Base-by-base conservation (phyloP, 2,113 vertebrate genomes). In the Procavia capensis region DNA sequence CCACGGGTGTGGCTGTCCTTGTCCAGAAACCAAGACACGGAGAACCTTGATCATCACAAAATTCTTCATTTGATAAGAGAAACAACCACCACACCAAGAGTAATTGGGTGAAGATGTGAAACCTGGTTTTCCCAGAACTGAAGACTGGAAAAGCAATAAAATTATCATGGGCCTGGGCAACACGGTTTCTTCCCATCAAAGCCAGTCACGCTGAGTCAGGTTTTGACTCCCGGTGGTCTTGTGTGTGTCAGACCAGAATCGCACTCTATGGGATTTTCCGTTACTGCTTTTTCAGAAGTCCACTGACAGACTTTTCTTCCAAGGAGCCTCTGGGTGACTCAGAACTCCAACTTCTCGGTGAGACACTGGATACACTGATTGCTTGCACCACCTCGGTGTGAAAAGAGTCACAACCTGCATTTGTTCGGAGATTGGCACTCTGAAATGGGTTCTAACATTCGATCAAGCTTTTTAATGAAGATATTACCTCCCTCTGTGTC, bases 1-100 rank as follows among this genome's bases (percentile, higher is more conserved):
- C 3, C 1, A 1, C 22, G 1, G 0, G 4, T 0, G 14, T 4
- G 25, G 25, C 11, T 22, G 34, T 11, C 27, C 50, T 36, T 24
- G 17, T 50, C n/a, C 2, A 61, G 75, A 9, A 39, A 13, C 3
- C 39, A 16, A 36, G n/a, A 68, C 34, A 81, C 20, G 39, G 47
- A 27, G 41, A n/a, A 78, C 45, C 1, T 6, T 2, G 36, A 22
- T 61, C 14, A 9, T 64, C 31, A 19, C 36, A 54, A 22, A 59
- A 45, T 36, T 24, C 57, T 57, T 43, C 24, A n/a, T 22, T 27
- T 9, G 17, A 25, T 22, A 9, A 70, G 31, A 63, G 59, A 41
- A 45, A 24, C 41, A 31, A 17, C 31, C 25, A 47, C 9, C 4
- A 24, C 11, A 66, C 63, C 57, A 59, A 66, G 31, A 13, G 9